phyloP scores from a whole-genome alignment of 1,140 invertebrate genomes.

The Leptoteleia sp. region DNA sequence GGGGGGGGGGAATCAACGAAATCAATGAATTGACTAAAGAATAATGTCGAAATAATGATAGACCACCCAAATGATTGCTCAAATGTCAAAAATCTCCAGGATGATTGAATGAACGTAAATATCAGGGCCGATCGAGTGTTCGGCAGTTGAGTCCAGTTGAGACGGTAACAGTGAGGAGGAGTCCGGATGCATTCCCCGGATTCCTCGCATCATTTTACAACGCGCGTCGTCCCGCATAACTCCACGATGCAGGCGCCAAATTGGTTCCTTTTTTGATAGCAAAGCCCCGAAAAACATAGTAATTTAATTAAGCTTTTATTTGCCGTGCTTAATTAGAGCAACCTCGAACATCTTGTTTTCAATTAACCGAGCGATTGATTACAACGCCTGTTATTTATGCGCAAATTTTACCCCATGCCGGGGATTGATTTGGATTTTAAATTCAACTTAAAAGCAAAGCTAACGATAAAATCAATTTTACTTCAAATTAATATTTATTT shows the following conservation, averaged over 20 bases:
- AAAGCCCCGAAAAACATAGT: slow-evolving; percentile 19
- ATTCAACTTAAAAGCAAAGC: too few species aligned
- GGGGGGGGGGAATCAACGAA: too few species aligned
- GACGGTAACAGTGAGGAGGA: slow-evolving; percentile 38
- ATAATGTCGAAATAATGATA: too few species aligned
- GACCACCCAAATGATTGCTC: too few species aligned
- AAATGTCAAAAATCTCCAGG: slow-evolving; percentile 1
- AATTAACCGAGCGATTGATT: slow-evolving; percentile 2
- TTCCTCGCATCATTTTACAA: slow-evolving; percentile 70
- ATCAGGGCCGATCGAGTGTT: slow-evolving; percentile 60
- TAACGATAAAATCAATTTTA: too few species aligned
- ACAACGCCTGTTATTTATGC: too few species aligned
- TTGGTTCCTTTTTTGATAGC: slow-evolving; percentile 25
- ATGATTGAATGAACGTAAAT: slow-evolving; percentile 32
- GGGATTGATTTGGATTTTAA: too few species aligned
- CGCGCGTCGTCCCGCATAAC: slow-evolving; percentile 52
- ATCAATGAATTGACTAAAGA: too few species aligned
- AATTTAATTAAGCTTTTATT: slow-evolving; percentile 30
- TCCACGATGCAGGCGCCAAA: slow-evolving; percentile 45
- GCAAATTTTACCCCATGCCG: too few species aligned
- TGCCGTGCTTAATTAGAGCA: not conserved
- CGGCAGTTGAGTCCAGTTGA: slow-evolving; percentile 24
- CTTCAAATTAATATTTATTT: too few species aligned
- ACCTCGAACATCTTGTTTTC: not conserved
- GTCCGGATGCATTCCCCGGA: slow-evolving; percentile 70